These are phyloP conservation scores for Diphyllodes magnificus DNA, from an alignment of 2,113 vertebrate species.

Conservation along the genomic window DNA sequence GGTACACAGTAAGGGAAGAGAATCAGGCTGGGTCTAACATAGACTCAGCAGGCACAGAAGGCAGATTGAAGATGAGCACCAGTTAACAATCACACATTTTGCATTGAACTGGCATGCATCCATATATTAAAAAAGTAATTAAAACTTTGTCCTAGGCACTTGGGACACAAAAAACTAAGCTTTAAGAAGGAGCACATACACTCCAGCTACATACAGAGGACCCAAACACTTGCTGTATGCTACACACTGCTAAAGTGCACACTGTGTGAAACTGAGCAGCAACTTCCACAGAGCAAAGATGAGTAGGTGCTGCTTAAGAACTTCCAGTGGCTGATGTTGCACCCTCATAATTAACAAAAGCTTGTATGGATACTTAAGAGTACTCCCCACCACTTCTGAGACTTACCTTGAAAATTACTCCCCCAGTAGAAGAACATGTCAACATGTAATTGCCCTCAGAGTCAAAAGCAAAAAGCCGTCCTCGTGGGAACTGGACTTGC, in stretches of 20 bases:
- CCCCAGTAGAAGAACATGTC: constrained; percentile 86
- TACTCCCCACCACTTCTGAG: neutral
- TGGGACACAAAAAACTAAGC: neutral
- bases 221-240: neutral
- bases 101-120: neutral
- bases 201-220: neutral
- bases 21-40: neutral
- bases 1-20: neutral
- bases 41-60: neutral
- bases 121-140: neutral
- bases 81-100: neutral
- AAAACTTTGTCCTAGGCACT: neutral
- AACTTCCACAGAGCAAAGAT: neutral
- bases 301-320: neutral
- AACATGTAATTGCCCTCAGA: constrained; percentile 93
- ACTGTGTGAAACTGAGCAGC: neutral
- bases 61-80: neutral
- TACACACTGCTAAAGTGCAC: neutral
- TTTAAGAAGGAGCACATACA: neutral
- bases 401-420: constrained; percentile 87
- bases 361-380: neutral
- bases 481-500: constrained; percentile 91
- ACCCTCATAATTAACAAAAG: neutral
- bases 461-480: constrained; percentile 94
- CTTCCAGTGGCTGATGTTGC: neutral